Conservation (phyloP, 2,113 vertebrate species). For the Engraulis encrasicolus region DNA sequence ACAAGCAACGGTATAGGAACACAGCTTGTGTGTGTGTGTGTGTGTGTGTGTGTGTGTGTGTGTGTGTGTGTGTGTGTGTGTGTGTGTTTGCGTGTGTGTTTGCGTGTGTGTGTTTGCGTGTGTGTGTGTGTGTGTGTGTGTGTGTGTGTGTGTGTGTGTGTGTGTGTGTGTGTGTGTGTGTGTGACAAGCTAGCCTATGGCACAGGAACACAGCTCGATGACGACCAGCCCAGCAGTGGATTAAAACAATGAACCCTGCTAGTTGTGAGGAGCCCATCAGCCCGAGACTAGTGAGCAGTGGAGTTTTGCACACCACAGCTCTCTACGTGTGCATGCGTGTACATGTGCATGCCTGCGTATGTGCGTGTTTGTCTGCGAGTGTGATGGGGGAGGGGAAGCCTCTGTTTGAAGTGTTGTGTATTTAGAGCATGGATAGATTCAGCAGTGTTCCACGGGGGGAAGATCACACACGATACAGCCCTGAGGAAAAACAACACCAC, state of each 20-base stretch:
- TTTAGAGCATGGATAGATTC: constrained; percentile 37
- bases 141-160: too few species aligned
- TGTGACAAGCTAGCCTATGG: background rate
- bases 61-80: too few species aligned
- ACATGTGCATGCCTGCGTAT: constrained; percentile 32
- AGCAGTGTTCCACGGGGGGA: constrained; percentile 34
- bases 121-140: too few species aligned
- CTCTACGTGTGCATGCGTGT: constrained; percentile 5
- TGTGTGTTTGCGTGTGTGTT: too few species aligned
- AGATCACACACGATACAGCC: constrained; percentile 41
- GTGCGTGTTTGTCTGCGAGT: background rate
- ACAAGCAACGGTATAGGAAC: background rate
- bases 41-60: too few species aligned
- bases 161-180: too few species aligned
- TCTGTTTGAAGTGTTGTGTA: constrained; percentile 43
- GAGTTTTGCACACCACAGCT: too few species aligned
- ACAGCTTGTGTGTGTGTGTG: background rate
- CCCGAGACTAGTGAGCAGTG: background rate
- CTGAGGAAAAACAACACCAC: constrained; percentile 39
- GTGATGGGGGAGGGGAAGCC: constrained; percentile 11
- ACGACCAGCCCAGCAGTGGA: background rate
- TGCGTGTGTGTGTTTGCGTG: too few species aligned
- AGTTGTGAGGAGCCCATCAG: constrained; percentile 9
- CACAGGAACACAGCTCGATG: background rate
- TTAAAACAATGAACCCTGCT: background rate